Evolutionary conservation across 2,113 vertebrate species (phyloP).

Genomic region (Phyllostomus discolor): DNA sequence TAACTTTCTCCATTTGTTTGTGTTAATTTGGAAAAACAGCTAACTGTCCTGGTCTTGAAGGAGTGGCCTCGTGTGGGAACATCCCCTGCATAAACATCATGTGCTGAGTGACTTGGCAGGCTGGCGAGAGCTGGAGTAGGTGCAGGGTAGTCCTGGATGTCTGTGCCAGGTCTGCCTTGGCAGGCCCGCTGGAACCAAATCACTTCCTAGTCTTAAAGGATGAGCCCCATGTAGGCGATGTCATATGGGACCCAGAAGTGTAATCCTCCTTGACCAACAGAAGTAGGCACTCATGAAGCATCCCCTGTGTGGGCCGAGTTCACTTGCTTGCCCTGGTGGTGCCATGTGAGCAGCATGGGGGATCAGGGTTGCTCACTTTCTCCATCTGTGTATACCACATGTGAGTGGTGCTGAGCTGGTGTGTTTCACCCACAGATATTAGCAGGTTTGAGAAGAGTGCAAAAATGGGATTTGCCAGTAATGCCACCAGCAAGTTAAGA

Average conservation of each 20-base stretch:
- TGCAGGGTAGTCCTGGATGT: not conserved
- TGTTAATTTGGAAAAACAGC: not conserved
- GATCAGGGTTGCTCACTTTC: not conserved
- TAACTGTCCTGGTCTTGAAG: not conserved
- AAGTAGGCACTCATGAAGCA: not conserved
- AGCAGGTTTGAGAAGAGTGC: not conserved
- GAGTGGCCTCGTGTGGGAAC: not conserved
- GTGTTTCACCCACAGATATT: not conserved
- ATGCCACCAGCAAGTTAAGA: not conserved
- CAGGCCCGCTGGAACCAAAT: not conserved
- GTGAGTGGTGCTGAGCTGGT: not conserved
- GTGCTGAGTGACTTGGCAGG: not conserved
- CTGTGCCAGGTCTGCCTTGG: not conserved
- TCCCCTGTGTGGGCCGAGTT: not conserved
- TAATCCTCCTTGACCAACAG: not conserved
- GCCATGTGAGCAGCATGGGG: not conserved
- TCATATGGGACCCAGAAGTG: not conserved
- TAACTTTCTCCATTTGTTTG: not conserved
- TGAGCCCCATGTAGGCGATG: not conserved
- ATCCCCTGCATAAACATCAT: not conserved
- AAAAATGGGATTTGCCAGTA: not conserved
- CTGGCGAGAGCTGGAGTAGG: not conserved
- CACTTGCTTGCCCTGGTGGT: not conserved
- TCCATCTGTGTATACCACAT: not conserved
- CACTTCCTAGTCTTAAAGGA: not conserved